These are phyloP conservation scores for Odontamblyopus rebecca DNA, from an alignment of 2,797 vertebrate species.

Conservation along the genomic window DNA sequence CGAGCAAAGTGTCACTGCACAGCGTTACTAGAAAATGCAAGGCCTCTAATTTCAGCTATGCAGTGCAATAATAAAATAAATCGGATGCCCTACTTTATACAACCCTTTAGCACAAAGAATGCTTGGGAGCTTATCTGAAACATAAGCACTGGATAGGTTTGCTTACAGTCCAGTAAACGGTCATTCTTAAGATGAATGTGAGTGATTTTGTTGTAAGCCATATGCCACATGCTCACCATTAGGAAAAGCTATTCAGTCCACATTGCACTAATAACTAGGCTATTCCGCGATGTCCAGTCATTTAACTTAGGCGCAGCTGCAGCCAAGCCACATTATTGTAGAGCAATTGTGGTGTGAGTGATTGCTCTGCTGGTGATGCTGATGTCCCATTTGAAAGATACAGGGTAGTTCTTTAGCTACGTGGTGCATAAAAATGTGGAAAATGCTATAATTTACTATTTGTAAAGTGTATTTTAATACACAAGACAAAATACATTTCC, in stretches of 20 bases:
- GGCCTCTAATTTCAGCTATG: neutral
- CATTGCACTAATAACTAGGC: constrained; percentile 1
- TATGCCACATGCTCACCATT: neutral
- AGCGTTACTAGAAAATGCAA: too few relatives aligned
- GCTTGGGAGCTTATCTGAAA: neutral
- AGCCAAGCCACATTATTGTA: neutral
- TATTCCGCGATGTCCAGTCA: neutral
- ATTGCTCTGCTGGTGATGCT: constrained; percentile 13
- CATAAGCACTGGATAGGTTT: neutral
- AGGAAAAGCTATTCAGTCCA: neutral
- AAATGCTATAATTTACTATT: constrained; percentile 22
- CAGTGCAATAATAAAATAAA: neutral
- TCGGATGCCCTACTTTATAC: neutral
- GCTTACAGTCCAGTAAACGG: neutral
- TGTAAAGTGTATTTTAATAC: constrained; percentile 34
- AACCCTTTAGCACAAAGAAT: neutral
- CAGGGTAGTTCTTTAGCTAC: constrained; percentile 21
- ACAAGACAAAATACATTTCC: constrained; percentile 24
- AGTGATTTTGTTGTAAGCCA: constrained; percentile 2
- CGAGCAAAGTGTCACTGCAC: neutral
- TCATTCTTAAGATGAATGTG: neutral
- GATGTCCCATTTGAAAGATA: constrained; percentile 1
- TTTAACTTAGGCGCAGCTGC: neutral
- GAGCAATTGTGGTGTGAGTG: neutral
- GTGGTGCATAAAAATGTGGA: constrained; percentile 13